Evolutionary conservation across 2,888 invertebrate species (phyloP).

Genomic region (Petrophora chlorosata): DNA sequence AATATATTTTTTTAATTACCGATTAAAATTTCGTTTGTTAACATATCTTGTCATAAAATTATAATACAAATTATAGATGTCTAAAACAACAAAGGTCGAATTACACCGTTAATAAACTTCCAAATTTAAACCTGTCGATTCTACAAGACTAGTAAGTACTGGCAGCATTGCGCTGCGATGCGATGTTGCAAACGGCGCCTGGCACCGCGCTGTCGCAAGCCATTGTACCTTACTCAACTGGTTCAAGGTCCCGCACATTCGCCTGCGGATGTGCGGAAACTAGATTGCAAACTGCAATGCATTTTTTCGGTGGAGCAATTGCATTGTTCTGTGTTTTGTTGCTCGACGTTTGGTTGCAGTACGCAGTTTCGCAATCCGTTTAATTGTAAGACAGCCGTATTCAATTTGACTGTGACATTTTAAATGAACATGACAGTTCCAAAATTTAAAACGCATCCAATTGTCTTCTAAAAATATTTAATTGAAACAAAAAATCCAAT

Average conservation of each 20-base stretch:
- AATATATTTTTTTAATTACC: too few species aligned
- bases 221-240: conserved; percentile 81
- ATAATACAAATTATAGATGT: too few species aligned
- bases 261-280: conserved; percentile 80
- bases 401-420: too few species aligned
- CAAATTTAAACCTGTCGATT: background rate
- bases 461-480: too few species aligned
- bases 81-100: too few species aligned
- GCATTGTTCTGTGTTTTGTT: conserved; percentile 34
- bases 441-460: too few species aligned
- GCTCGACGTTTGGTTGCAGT: conserved; percentile 23
- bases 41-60: too few species aligned
- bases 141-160: background rate
- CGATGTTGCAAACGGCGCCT: conserved; percentile 72
- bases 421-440: too few species aligned
- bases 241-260: conserved; percentile 82
- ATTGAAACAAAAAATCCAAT: too few species aligned
- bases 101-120: background rate
- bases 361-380: conserved; percentile 11
- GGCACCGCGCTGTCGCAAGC: conserved; percentile 77
- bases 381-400: too few species aligned
- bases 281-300: conserved; percentile 45
- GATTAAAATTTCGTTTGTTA: too few species aligned
- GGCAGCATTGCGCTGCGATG: conserved; percentile 56
- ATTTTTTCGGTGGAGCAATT: conserved; percentile 36